Percentiles rank a stretch among this genome's conserved stretches.
These are phyloP conservation scores for Romanogobio albipinnatus DNA, from an alignment of 2,113 vertebrate species.

Conservation along the genomic window DNA sequence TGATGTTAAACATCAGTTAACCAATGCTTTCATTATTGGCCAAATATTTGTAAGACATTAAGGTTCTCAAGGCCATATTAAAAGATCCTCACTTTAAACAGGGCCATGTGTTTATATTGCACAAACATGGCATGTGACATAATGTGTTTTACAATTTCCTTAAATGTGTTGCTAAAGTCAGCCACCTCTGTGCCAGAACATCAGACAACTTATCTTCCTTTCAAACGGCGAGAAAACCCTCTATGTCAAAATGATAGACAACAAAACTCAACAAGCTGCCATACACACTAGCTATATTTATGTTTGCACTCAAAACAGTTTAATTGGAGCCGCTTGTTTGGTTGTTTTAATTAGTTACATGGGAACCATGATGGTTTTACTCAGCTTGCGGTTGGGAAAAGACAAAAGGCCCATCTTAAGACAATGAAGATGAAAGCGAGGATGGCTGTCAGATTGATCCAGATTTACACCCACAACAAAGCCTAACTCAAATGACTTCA, in stretches of 20 bases:
- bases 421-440: conserved; percentile 6
- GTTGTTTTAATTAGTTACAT: conserved; percentile 65
- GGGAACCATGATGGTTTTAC: conserved; percentile 60
- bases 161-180: background rate
- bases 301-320: conserved; percentile 59
- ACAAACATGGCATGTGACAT: background rate
- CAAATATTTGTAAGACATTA: background rate
- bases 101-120: conserved; percentile 12
- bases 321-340: conserved; percentile 65
- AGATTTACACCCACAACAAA: conserved; percentile 44
- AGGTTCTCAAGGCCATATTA: background rate
- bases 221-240: conserved; percentile 10
- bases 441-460: conserved; percentile 27
- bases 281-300: conserved; percentile 59
- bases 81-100: background rate
- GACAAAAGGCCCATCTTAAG: conserved; percentile 36
- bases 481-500: conserved; percentile 26
- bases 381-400: conserved; percentile 61
- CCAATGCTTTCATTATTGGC: conserved; percentile 12
- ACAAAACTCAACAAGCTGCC: conserved; percentile 67
- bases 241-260: conserved; percentile 60
- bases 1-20: conserved; percentile 5
- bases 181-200: background rate
- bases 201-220: conserved; percentile 4
- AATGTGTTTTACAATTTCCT: background rate